These are phyloP conservation scores for Phaethornis superciliosus DNA, from an alignment of 2,113 vertebrate genomes.

Conservation along the genomic window DNA sequence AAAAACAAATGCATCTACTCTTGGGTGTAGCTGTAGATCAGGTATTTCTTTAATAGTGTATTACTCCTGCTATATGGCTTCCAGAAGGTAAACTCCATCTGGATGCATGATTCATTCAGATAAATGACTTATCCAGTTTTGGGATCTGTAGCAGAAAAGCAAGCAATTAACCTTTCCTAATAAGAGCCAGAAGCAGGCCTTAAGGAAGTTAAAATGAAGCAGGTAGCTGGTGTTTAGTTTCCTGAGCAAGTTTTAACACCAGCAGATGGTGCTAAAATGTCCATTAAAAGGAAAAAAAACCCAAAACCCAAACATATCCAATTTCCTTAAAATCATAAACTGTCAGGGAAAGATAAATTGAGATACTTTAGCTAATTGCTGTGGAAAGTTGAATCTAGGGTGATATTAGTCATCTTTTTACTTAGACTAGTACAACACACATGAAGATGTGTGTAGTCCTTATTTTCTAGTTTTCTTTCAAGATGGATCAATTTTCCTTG, in stretches of 20 bases:
- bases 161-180: slow-evolving; percentile 68
- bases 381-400: slow-evolving; percentile 80
- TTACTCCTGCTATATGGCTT: not conserved
- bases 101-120: slow-evolving; percentile 31
- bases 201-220: slow-evolving; percentile 46
- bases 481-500: slow-evolving; percentile 60
- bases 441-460: slow-evolving; percentile 14
- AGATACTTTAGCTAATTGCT: slow-evolving; percentile 84
- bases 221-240: slow-evolving; percentile 55
- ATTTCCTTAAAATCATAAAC: slow-evolving; percentile 86
- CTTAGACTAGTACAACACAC: slow-evolving; percentile 46
- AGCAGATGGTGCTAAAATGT: slow-evolving; percentile 92
- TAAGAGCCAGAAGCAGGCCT: slow-evolving; percentile 44
- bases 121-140: slow-evolving; percentile 24
- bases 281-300: slow-evolving; percentile 66
- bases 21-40: not conserved
- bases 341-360: slow-evolving; percentile 86
- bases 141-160: slow-evolving; percentile 48
- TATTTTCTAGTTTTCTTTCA: slow-evolving; percentile 57
- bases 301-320: slow-evolving; percentile 66
- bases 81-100: slow-evolving; percentile 18
- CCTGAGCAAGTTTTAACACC: slow-evolving; percentile 75
- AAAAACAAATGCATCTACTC: not conserved
- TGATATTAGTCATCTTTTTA: slow-evolving; percentile 76
- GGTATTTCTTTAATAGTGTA: not conserved